Base-by-base conservation (phyloP, 2,113 vertebrate genomes). In the Eubucco bourcierii region DNA sequence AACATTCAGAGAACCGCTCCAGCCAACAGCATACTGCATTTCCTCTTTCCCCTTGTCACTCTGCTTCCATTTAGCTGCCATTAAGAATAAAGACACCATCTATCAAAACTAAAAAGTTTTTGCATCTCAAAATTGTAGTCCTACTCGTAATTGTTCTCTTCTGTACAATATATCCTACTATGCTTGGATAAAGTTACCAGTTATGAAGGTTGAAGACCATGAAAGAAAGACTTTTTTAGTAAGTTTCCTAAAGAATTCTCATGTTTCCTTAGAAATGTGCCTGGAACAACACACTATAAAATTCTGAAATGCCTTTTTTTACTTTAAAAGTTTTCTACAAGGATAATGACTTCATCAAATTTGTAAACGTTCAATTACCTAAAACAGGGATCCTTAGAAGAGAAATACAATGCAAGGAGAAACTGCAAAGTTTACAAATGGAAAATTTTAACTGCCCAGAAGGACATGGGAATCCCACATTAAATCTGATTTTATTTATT, bases 21-120 rank as follows among this genome's bases (percentile, higher is more conserved):
- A 99, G 44, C 98, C 98, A 95, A 99, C 97, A 77, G 98, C 98
- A 95, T 99, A 98, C 3, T 98, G 98, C 98, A 99, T 99, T 97
- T 99, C 99, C 90, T 99, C 99, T 95, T 98, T 98, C 55, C 99
- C 99, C 61, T 98, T 97, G 89, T 98, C 98, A 85, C 98, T 98
- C 4, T 98, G 98, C 80, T 98, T 98, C 99, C 99, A 99, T 94
- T 99, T 99, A 70, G 99, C 99, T 99, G 97, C 34, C 86, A 93
- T 33, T 65, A 94, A 90, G 34, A 91, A 94, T 14, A 78, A 92
- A 91, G 47, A 92, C 4, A 90, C 1, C 47, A 41, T 50, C 64
- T 46, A 67, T 87, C 44, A 85, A 80, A 84, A 88, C 20, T 41
- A 28, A 25, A 52, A 9, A 19, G 60, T 56, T 44, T 44, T 58